A percentile compares a stretch with the other conserved stretches of the same genome.
Conservation (phyloP, 2,888 invertebrate genomes). For the Clunio marinus region DNA sequence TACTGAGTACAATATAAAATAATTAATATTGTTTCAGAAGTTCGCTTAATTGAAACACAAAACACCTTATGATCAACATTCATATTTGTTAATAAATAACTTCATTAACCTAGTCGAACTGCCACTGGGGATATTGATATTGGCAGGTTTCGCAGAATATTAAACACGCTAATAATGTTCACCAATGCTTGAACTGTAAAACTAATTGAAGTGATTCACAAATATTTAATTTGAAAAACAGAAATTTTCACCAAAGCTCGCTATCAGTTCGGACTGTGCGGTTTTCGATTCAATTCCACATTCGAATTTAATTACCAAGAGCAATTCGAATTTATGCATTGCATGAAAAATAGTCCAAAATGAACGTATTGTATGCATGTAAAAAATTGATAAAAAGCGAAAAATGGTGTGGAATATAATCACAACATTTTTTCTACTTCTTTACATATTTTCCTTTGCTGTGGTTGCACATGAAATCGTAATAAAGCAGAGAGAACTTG, state of each 20-base stretch:
- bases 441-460: background rate
- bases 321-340: constrained; percentile 14
- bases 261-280: background rate
- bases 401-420: no score
- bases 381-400: background rate
- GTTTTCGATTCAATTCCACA: constrained; percentile 11
- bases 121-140: no score
- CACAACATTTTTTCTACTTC: background rate
- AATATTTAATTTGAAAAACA: constrained; percentile 24
- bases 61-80: no score
- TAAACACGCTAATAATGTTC: background rate
- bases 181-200: background rate
- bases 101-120: no score
- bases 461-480: background rate
- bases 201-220: constrained; percentile 26
- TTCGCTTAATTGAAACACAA: no score
- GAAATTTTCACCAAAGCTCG: background rate
- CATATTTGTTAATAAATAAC: no score
- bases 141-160: no score
- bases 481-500: constrained; percentile 12
- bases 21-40: no score
- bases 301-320: constrained; percentile 23
- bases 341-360: no score
- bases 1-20: no score
- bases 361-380: no score